Evolutionary conservation across 2,113 vertebrate genomes (phyloP).

Genomic region (Gallinago media): DNA sequence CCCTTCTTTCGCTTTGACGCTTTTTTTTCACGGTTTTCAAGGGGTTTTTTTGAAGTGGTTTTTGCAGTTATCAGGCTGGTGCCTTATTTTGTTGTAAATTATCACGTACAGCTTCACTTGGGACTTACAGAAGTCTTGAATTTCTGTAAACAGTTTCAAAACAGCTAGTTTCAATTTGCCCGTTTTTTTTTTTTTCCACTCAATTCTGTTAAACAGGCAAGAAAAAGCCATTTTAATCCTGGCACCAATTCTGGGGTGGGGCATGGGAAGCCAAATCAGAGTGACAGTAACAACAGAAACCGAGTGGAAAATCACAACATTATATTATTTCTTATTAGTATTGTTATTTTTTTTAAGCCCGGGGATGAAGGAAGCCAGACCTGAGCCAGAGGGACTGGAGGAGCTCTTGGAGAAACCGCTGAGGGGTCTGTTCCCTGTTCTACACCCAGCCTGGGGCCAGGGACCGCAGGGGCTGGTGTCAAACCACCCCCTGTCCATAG

Average conservation of each 20-base stretch:
- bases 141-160: constrained; percentile 14
- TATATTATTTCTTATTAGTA: not conserved
- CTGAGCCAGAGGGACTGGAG: not conserved
- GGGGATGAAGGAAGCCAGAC: not conserved
- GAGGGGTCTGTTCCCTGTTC: not conserved
- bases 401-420: not conserved
- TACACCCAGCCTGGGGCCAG: not conserved
- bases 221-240: not conserved
- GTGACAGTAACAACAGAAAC: not conserved
- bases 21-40: not conserved
- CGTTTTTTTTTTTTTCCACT: not conserved
- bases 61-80: not conserved
- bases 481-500: rapidly evolving
- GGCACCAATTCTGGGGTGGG: not conserved
- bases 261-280: not conserved
- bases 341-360: not conserved
- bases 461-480: not conserved
- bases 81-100: not conserved
- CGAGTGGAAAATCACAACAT: not conserved
- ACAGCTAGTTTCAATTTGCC: not conserved
- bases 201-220: not conserved
- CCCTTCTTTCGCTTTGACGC: not conserved
- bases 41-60: constrained; percentile 63
- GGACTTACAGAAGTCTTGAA: not conserved
- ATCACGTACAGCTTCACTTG: not conserved